phyloP scores from a whole-genome alignment of 2,113 vertebrate species.

The Uria lomvia region DNA sequence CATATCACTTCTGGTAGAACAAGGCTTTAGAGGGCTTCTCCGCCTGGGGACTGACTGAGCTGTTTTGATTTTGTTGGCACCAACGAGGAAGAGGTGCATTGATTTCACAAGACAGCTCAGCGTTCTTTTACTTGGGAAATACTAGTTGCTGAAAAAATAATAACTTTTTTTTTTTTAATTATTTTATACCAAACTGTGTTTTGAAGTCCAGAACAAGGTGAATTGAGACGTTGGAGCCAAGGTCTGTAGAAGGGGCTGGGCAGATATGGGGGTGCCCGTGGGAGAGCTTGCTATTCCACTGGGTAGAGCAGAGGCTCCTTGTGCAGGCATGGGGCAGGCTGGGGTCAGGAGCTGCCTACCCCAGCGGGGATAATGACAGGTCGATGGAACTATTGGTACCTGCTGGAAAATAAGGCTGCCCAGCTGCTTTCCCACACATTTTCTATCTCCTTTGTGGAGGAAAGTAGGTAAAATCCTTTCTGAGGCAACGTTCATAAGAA shows the following conservation, averaged over 20 bases:
- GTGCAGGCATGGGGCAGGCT: neutral
- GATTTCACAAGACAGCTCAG: neutral
- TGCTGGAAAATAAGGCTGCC: neutral
- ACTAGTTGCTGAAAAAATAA: neutral
- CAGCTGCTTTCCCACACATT: neutral
- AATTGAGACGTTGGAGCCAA: neutral
- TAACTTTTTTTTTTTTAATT: neutral
- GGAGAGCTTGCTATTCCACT: neutral
- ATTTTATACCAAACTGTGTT: neutral
- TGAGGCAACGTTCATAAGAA: neutral
- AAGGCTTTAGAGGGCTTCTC: neutral
- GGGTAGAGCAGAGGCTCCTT: neutral
- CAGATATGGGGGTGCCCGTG: rapidly evolving
- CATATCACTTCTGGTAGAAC: neutral
- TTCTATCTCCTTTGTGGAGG: neutral
- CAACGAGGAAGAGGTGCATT: neutral
- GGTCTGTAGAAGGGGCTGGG: neutral
- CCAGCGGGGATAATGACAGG: neutral
- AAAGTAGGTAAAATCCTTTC: neutral
- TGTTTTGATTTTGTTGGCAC: neutral
- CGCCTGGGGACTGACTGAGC: neutral
- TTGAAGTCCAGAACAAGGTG: neutral
- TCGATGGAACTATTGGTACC: neutral
- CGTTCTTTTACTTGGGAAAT: neutral
- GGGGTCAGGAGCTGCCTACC: neutral